These are phyloP conservation scores for Tortricodes alternella DNA, from an alignment of 2,888 invertebrate genomes.

Conservation along the genomic window DNA sequence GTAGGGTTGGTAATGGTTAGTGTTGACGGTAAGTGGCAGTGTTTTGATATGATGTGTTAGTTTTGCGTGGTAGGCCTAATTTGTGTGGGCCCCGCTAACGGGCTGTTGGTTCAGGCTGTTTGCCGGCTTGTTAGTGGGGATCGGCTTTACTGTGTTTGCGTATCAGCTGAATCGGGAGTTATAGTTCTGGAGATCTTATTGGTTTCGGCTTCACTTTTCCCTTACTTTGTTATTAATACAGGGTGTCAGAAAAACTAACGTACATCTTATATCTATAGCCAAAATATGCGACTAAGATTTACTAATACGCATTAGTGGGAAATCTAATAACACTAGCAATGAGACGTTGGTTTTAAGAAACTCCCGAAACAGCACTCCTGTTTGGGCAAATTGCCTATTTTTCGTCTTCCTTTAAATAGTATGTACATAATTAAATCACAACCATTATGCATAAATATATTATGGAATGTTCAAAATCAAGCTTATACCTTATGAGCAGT, in stretches of 20 bases:
- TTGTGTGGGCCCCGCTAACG: slow-evolving; percentile 39
- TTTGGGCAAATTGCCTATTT: too few species aligned
- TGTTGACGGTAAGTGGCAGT: neutral
- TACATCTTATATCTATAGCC: too few species aligned
- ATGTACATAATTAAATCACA: too few species aligned
- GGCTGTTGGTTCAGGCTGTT: slow-evolving; percentile 40
- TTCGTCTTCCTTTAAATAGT: too few species aligned
- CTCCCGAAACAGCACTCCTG: too few species aligned
- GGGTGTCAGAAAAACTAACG: too few species aligned
- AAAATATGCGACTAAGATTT: too few species aligned
- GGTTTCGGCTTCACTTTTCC: slow-evolving; percentile 11
- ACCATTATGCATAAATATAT: too few species aligned
- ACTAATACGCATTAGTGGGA: too few species aligned
- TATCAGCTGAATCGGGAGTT: slow-evolving; percentile 27
- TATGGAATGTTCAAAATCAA: neutral
- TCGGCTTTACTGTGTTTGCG: slow-evolving; percentile 29
- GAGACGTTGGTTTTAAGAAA: too few species aligned
- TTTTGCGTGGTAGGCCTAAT: slow-evolving; percentile 55
- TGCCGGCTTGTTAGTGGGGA: slow-evolving; percentile 39
- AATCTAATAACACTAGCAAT: too few species aligned
- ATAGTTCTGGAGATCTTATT: slow-evolving; percentile 20
- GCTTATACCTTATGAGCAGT: neutral
- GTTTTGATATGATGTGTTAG: slow-evolving; percentile 41
- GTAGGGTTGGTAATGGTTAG: slow-evolving; percentile 7
- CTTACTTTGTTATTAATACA: too few species aligned